phyloP scores from a whole-genome alignment of 2,888 invertebrate genomes.

The Heliothis peltigera region DNA sequence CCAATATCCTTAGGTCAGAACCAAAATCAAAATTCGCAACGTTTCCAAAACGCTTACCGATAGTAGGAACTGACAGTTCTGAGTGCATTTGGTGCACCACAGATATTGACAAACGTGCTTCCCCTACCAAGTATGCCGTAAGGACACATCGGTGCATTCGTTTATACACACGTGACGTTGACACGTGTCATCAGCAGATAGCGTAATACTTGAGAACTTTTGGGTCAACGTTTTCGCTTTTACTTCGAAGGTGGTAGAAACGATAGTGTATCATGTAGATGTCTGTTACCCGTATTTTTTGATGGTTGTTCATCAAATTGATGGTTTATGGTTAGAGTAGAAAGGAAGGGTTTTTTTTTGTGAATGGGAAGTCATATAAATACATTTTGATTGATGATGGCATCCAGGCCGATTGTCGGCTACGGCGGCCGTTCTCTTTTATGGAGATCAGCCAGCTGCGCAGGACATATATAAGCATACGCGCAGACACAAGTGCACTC shows the following conservation, averaged over 20 bases:
- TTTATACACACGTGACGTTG: conserved; percentile 3
- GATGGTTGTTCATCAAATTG: too few relatives aligned
- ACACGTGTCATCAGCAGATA: conserved; percentile 28
- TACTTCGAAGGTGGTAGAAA: neutral
- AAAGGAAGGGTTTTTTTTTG: too few relatives aligned
- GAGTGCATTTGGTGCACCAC: conserved; percentile 49
- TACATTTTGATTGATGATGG: too few relatives aligned
- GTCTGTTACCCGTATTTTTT: too few relatives aligned
- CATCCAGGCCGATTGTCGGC: too few relatives aligned
- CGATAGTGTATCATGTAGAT: too few relatives aligned
- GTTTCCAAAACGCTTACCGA: conserved; percentile 1
- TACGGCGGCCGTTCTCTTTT: too few relatives aligned
- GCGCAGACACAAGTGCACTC: too few relatives aligned
- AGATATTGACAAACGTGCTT: conserved; percentile 45
- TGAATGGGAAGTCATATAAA: too few relatives aligned
- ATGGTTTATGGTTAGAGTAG: too few relatives aligned
- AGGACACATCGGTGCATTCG: conserved; percentile 29
- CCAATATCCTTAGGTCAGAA: neutral
- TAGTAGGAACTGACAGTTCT: conserved; percentile 15
- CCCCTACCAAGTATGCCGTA: conserved; percentile 28
- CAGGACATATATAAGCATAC: too few relatives aligned
- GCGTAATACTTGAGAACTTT: neutral
- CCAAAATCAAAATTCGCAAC: neutral
- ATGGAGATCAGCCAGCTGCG: too few relatives aligned
- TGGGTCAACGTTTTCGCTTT: neutral